These are phyloP conservation scores for Ctenochaetus hawaiiensis DNA, from an alignment of 2,797 vertebrate genomes.

Conservation along the genomic window DNA sequence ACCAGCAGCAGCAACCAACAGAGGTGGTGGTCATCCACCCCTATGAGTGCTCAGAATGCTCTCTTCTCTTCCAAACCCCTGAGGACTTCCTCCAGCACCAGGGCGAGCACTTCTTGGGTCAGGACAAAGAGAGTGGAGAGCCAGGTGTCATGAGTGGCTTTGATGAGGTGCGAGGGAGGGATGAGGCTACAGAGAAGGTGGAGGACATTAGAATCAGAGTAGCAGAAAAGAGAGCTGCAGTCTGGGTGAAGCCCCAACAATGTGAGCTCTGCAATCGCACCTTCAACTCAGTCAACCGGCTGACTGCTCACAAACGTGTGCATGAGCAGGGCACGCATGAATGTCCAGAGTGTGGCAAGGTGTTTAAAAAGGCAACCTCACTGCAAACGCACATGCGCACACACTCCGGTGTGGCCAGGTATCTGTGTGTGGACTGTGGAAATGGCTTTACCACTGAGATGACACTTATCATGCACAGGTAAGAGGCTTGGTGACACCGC, in stretches of 20 bases:
- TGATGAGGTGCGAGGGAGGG: slow-evolving; percentile 74
- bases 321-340: slow-evolving; percentile 91
- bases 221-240: slow-evolving; percentile 38
- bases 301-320: slow-evolving; percentile 89
- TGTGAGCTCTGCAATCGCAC: slow-evolving; percentile 87
- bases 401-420: slow-evolving; percentile 91
- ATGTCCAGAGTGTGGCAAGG: slow-evolving; percentile 90
- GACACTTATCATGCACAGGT: slow-evolving; percentile 92
- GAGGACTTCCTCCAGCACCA: slow-evolving; percentile 95
- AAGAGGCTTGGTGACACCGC: slow-evolving; percentile 1
- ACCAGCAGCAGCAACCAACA: slow-evolving; percentile 49
- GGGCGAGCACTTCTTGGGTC: slow-evolving; percentile 91
- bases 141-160: slow-evolving; percentile 79
- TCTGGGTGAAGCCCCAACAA: slow-evolving; percentile 70
- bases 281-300: slow-evolving; percentile 90
- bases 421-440: slow-evolving; percentile 93
- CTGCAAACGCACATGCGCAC: slow-evolving; percentile 92
- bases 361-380: slow-evolving; percentile 92
- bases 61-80: slow-evolving; percentile 89
- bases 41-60: slow-evolving; percentile 93
- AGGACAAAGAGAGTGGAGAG: slow-evolving; percentile 90
- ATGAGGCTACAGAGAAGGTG: slow-evolving; percentile 60
- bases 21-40: slow-evolving; percentile 87
- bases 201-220: slow-evolving; percentile 63
- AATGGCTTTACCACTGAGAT: slow-evolving; percentile 92